Evolutionary conservation across 2,888 invertebrate species (phyloP), one percentile per base, ranked within the genome.

Genomic region (Xestobium rufovillosum): DNA sequence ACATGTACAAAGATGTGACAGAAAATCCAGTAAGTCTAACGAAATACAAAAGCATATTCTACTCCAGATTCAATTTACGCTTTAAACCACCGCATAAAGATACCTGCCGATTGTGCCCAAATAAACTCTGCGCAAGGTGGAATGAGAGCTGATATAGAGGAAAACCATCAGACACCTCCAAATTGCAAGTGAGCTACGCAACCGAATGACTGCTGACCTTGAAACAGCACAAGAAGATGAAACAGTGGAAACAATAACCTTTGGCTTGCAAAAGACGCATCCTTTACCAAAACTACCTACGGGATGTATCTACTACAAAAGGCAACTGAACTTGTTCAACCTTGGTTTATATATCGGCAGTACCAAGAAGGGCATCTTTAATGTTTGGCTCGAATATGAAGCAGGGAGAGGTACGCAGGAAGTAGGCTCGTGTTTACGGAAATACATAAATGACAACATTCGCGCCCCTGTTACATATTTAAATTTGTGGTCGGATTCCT

Each of bases 321-420:
- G 50, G 8, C 49, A 51, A 30, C 34, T 50, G 12, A 47, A 47
- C 31, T 28, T 51, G 4, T 36, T 44, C 29, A 53, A 49, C 38
- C 28, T 45, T n/a, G 45, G 44, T 2, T 48, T 51, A 30, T 36
- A 53, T 41, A 32, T 40, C 28, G 50, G 43, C 12, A 43, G 39
- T 36, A 38, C 42, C 16, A 34, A 34, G 13, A 35, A 34, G 36
- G 45, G 41, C 3, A 39, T n/a, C n/a, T n/a, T n/a, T n/a, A n/a
- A n/a, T n/a, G n/a, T n/a, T n/a, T n/a, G n/a, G n/a, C n/a, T n/a
- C n/a, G n/a, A n/a, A n/a, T n/a, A n/a, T n/a, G n/a, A n/a, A n/a
- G n/a, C n/a, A n/a, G n/a, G n/a, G n/a, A n/a, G n/a, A n/a, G n/a
- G n/a, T n/a, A n/a, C n/a, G n/a, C n/a, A n/a, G n/a, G n/a, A n/a